Percentiles rank a stretch among this genome's conserved stretches.
phyloP scores from a whole-genome alignment of 2,797 vertebrate species.

The Thaleichthys pacificus region DNA sequence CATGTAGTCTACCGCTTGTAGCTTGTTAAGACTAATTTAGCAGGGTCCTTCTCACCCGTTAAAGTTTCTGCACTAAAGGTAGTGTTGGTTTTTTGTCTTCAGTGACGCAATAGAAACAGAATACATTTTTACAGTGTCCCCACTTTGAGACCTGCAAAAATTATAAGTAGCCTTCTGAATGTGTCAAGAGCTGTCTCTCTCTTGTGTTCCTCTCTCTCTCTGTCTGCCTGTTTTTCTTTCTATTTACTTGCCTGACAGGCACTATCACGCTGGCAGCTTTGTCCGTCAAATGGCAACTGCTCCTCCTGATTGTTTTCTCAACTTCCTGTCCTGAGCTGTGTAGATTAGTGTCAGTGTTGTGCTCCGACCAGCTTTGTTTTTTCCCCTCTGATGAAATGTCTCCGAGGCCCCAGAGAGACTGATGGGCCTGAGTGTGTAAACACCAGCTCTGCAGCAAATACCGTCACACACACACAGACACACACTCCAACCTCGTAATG shows the following conservation, averaged over 20 bases:
- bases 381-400: slow-evolving; percentile 47
- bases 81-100: too few relatives aligned
- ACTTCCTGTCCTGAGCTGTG: slow-evolving; percentile 62
- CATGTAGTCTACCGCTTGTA: not conserved
- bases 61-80: not conserved
- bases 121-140: not conserved
- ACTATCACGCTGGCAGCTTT: slow-evolving; percentile 63
- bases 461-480: not conserved
- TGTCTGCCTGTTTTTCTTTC: slow-evolving; percentile 35
- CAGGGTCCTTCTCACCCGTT: not conserved
- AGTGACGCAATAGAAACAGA: not conserved
- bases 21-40: not conserved
- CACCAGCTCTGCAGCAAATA: not conserved
- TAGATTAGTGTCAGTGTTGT: slow-evolving; percentile 56
- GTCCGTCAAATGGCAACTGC: slow-evolving; percentile 74
- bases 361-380: slow-evolving; percentile 43
- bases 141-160: not conserved
- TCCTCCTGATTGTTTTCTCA: slow-evolving; percentile 70
- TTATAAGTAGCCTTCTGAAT: not conserved
- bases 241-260: slow-evolving; percentile 64
- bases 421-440: not conserved
- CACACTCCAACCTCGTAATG: not conserved
- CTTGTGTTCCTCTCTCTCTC: slow-evolving; percentile 21
- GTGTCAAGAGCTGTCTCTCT: slow-evolving; percentile 17
- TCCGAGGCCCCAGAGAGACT: slow-evolving; percentile 38